Percentiles rank a stretch among this genome's conserved stretches.
Evolutionary conservation across 35 echinoderm and acorn worm species (phyloP).

Genomic region (Lytechinus variegatus): DNA sequence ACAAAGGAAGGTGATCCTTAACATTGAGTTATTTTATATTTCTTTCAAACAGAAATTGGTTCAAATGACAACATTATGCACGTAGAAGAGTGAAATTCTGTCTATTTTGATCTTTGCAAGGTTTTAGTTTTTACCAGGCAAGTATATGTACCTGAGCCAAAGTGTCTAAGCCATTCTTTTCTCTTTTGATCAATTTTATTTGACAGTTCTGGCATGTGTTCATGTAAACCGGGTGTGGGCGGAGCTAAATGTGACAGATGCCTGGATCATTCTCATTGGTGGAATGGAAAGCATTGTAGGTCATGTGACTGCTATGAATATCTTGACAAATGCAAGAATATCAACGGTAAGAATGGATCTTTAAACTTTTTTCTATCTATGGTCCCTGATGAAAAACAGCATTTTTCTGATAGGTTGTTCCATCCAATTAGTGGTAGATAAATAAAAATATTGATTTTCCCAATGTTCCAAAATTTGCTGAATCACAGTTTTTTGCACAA

Average conservation of each 20-base stretch:
- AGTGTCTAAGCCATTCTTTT: not conserved
- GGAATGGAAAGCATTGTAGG: not conserved
- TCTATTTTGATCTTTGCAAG: not conserved
- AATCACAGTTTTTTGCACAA: not conserved
- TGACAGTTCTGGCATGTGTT: constrained; percentile 39
- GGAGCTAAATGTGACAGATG: constrained; percentile 50
- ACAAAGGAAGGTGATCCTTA: no score
- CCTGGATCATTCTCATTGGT: constrained; percentile 30
- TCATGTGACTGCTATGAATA: constrained; percentile 37
- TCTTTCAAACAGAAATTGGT: not conserved
- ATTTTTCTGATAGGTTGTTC: no score
- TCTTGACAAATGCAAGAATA: constrained; percentile 24
- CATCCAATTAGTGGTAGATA: no score
- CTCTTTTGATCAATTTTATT: constrained; percentile 14
- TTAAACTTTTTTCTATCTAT: not conserved
- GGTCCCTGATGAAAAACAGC: no score
- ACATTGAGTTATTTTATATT: no score
- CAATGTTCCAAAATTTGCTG: not conserved
- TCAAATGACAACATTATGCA: not conserved
- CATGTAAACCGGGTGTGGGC: constrained; percentile 54
- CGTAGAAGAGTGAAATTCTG: not conserved
- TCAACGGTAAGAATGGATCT: constrained; percentile 17
- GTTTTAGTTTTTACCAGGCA: not conserved
- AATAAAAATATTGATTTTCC: not conserved
- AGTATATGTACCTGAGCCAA: not conserved